These are phyloP conservation scores for Phalacrocorax carbo DNA, from an alignment of 2,113 vertebrate genomes.

Conservation along the genomic window DNA sequence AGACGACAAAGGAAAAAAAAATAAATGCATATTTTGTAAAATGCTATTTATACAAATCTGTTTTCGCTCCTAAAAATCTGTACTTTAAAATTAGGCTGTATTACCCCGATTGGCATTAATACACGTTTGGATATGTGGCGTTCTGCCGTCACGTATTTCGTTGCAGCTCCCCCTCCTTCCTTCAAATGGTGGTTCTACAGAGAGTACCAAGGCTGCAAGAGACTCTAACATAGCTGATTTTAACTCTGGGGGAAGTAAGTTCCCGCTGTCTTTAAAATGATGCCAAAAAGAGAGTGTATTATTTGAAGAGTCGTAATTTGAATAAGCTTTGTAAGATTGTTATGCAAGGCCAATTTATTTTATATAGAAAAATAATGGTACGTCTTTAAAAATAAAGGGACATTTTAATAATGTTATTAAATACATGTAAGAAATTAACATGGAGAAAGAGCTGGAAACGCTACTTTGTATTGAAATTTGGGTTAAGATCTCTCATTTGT, in stretches of 20 bases:
- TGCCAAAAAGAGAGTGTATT: conserved; percentile 1
- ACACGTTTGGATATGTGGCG: not conserved
- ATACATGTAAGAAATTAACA: not conserved
- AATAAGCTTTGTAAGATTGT: not conserved
- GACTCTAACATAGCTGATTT: not conserved
- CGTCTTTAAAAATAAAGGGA: not conserved
- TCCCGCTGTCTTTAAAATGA: not conserved
- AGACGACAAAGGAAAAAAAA: not conserved
- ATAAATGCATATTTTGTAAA: not conserved
- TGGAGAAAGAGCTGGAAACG: conserved; percentile 38
- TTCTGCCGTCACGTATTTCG: not conserved
- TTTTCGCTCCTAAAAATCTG: not conserved
- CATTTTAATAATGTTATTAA: not conserved
- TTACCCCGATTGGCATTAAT: not conserved
- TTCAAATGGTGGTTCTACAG: not conserved
- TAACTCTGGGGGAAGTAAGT: not conserved
- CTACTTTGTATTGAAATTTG: not conserved
- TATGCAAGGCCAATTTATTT: not conserved
- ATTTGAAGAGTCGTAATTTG: not conserved
- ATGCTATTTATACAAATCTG: not conserved
- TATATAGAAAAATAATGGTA: not conserved
- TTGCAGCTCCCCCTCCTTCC: not conserved
- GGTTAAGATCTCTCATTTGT: not conserved
- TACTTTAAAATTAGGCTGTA: not conserved
- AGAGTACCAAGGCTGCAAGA: not conserved